These are phyloP conservation scores for Melieria crassipennis DNA, from an alignment of 2,888 invertebrate genomes.

Conservation along the genomic window DNA sequence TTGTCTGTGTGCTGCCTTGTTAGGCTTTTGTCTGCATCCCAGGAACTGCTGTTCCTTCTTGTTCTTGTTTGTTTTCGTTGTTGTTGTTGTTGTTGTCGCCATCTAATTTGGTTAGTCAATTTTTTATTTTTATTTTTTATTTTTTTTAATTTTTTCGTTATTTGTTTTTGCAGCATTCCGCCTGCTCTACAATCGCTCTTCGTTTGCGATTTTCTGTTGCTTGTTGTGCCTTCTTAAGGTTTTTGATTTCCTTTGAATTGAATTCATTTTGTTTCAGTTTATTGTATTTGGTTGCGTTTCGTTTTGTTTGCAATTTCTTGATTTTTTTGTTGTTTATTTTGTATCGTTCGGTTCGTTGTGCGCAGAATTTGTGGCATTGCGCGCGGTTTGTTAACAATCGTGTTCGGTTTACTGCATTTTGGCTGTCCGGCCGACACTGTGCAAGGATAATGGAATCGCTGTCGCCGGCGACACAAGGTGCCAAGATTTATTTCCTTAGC, in stretches of 20 bases:
- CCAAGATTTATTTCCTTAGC: no score
- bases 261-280: neutral
- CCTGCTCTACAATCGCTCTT: neutral
- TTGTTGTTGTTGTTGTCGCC: slow-evolving; percentile 16
- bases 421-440: no score
- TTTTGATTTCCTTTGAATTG: no score
- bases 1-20: slow-evolving; percentile 16
- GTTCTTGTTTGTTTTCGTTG: neutral
- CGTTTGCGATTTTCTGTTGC: slow-evolving; percentile 5
- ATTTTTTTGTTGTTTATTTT: no score
- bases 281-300: neutral
- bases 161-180: neutral
- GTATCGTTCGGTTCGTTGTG: neutral
- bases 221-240: neutral
- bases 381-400: neutral
- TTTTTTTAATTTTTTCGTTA: neutral
- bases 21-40: slow-evolving; percentile 2
- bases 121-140: slow-evolving; percentile 17
- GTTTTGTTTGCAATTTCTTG: no score
- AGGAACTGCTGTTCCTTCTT: slow-evolving; percentile 10
- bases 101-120: slow-evolving; percentile 26
- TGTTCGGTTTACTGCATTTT: no score
- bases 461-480: no score
- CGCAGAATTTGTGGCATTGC: neutral
- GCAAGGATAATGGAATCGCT: no score